A percentile compares a stretch with the other conserved stretches of the same genome.
These are phyloP conservation scores for Toxotes chatareus DNA, from an alignment of 2,113 vertebrate species.

Conservation along the genomic window DNA sequence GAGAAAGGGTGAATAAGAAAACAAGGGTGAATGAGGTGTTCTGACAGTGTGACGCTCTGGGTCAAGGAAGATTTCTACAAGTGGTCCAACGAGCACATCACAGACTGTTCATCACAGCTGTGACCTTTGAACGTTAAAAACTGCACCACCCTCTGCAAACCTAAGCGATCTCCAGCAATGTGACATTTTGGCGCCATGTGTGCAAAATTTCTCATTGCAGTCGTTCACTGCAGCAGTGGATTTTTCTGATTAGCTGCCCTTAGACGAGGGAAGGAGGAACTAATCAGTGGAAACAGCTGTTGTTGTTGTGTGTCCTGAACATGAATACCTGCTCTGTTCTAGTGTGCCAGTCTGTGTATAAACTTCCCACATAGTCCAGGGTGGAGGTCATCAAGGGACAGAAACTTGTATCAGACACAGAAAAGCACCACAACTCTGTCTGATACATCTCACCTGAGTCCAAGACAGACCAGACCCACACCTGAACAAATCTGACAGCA, in stretches of 20 bases:
- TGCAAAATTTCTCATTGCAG: neutral
- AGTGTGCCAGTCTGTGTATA: constrained; percentile 14
- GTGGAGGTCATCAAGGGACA: neutral
- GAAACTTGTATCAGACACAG: neutral
- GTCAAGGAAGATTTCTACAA: neutral
- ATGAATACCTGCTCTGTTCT: constrained; percentile 68
- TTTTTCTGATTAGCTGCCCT: constrained; percentile 61
- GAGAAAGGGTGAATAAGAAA: neutral
- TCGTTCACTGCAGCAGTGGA: constrained; percentile 13
- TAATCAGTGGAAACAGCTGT: constrained; percentile 75
- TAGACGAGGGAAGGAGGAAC: constrained; percentile 53
- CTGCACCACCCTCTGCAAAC: neutral
- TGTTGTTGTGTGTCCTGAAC: constrained; percentile 26
- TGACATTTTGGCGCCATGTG: constrained; percentile 18
- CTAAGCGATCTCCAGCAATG: neutral
- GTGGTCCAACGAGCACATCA: constrained; percentile 3
- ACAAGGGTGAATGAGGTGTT: constrained; percentile 11
- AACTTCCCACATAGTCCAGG: constrained; percentile 16
- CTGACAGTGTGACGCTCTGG: neutral
- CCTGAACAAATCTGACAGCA: neutral
- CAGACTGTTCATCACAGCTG: constrained; percentile 15
- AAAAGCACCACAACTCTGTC: neutral
- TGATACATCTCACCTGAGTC: neutral
- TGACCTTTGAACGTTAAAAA: neutral
- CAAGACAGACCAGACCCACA: neutral